A percentile compares a stretch with the other conserved stretches of the same genome.
These are phyloP conservation scores for Aromia moschata DNA, from an alignment of 2,888 invertebrate genomes.

Conservation along the genomic window DNA sequence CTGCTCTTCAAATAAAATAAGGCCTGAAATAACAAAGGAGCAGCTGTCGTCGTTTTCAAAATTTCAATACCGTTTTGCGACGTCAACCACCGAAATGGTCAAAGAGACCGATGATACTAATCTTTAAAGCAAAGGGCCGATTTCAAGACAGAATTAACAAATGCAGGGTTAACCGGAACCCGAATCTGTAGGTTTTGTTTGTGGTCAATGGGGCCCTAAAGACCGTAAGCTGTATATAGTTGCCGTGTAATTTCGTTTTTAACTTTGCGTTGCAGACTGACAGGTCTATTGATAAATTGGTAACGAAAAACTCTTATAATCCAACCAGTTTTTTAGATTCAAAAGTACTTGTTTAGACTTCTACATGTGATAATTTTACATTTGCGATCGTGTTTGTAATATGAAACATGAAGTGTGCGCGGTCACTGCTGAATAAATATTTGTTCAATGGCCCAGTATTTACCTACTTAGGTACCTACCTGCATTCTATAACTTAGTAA, in stretches of 20 bases:
- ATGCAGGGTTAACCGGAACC: slow-evolving; percentile 15
- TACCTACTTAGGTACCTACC: too few species aligned
- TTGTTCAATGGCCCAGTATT: neutral
- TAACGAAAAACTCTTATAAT: too few species aligned
- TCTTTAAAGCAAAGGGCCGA: slow-evolving; percentile 35
- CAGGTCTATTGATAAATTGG: too few species aligned
- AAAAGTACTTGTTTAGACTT: too few species aligned
- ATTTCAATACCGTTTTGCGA: slow-evolving; percentile 29
- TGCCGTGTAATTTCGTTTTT: neutral
- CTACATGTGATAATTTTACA: too few species aligned
- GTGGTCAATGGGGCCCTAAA: slow-evolving; percentile 23
- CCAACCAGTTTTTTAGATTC: too few species aligned
- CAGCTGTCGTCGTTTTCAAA: slow-evolving; percentile 26
- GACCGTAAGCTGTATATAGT: slow-evolving; percentile 1
- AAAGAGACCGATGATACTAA: slow-evolving; percentile 38
- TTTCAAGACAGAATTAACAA: slow-evolving; percentile 30
- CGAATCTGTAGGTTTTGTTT: slow-evolving; percentile 21
- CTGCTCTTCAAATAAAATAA: slow-evolving; percentile 19
- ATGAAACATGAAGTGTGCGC: too few species aligned
- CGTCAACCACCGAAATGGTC: slow-evolving; percentile 30
- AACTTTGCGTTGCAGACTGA: too few species aligned
- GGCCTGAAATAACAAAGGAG: slow-evolving; percentile 18
- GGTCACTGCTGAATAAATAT: neutral
- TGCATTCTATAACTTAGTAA: too few species aligned
- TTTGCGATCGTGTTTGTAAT: too few species aligned